These are phyloP conservation scores for Caenorhabditis japonica DNA, from an alignment of 2,888 invertebrate genomes.

Conservation along the genomic window DNA sequence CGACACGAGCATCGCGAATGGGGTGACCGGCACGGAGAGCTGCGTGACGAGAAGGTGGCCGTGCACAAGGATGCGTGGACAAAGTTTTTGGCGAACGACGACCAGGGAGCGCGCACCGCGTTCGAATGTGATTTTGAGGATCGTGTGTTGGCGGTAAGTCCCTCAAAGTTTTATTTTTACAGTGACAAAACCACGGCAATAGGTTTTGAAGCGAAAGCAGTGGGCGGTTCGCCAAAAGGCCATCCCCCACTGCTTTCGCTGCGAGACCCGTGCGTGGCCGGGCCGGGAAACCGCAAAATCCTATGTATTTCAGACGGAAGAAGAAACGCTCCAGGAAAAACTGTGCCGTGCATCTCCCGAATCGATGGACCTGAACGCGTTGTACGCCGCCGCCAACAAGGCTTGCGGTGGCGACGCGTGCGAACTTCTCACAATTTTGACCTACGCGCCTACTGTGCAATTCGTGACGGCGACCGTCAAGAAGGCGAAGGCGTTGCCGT, in stretches of 20 bases:
- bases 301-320: slow-evolving; percentile 64
- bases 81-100: slow-evolving; percentile 70
- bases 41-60: slow-evolving; percentile 74
- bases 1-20: slow-evolving; percentile 74
- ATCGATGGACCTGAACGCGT: slow-evolving; percentile 61
- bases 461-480: slow-evolving; percentile 76
- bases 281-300: too few species aligned
- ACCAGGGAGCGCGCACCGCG: slow-evolving; percentile 66
- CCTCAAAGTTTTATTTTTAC: background rate
- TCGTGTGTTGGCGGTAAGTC: slow-evolving; percentile 59
- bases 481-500: slow-evolving; percentile 67
- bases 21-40: slow-evolving; percentile 76
- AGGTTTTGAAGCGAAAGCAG: too few species aligned
- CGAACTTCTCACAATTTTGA: slow-evolving; percentile 73
- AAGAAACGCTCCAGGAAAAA: slow-evolving; percentile 64
- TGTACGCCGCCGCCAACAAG: slow-evolving; percentile 62
- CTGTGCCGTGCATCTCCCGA: slow-evolving; percentile 57
- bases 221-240: too few species aligned
- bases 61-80: slow-evolving; percentile 76
- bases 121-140: slow-evolving; percentile 73
- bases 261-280: too few species aligned
- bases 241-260: too few species aligned
- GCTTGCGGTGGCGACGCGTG: slow-evolving; percentile 46
- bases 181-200: too few species aligned
- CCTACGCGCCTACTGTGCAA: slow-evolving; percentile 71